Evolutionary conservation across 2,113 vertebrate genomes (phyloP), one percentile per base, ranked within the genome.

Genomic region (Rynchops niger): DNA sequence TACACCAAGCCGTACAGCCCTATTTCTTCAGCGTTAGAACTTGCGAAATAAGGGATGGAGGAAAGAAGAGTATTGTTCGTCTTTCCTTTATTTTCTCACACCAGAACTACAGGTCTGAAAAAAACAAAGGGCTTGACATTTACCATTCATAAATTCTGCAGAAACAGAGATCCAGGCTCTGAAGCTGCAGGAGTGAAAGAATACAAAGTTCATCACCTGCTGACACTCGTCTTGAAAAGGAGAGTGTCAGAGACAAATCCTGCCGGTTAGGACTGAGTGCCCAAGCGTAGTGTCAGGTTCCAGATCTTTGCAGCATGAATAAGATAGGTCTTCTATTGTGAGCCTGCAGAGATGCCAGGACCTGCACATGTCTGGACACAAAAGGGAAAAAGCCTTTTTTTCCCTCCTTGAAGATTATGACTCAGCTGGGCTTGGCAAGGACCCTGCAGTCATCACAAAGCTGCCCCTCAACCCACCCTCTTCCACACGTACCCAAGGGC

Each of bases 41-140:
- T 93, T 97, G 72, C 45, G 78, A 97, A 93, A 88, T 93, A 97
- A 97, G 97, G 32, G 89, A 42, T 76, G 66, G 65, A 58, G 63
- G 78, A 62, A 87, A 93, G 85, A 65, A 72, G 70, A 91, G 36
- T 80, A 82, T 78, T 93, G 53, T 71, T 95, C 87, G 9, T 72
- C 61, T 81, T 67, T 22, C 47, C 82, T 96, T 97, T 97, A 82
- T 86, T 97, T 97, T 93, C 92, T 88, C 90, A 85, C 34, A 94
- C 47, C 2, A 63, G 92, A 95, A 81, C 78, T 94, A 73, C 58
- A 95, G 88, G 70, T 93, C 93, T 96, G 86, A 93, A 95, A 87
- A 97, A 96, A 97, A 87, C 89, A 92, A 97, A 95, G 82, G 63
- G 61, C 63, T 95, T 97, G 97, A 96, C 98, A 98, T 97, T 98